These are phyloP conservation scores for Apodemus speciosus DNA, from an alignment of 2,113 vertebrate species.

Conservation along the genomic window DNA sequence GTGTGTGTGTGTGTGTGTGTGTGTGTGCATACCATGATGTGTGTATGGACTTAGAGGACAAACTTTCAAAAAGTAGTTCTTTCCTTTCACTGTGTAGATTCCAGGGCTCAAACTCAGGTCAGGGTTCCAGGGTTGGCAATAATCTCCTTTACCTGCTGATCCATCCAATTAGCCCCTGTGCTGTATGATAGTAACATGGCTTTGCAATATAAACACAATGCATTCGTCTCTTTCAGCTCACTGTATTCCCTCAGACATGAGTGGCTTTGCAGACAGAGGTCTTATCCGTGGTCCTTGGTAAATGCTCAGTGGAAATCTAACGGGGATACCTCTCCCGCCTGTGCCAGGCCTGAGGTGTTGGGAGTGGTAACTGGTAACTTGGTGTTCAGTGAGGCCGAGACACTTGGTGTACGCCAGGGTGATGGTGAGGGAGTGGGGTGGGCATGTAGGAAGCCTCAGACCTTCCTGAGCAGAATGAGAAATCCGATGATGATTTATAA, in stretches of 20 bases:
- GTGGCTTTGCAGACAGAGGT: not conserved
- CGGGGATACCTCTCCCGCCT: not conserved
- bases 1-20: not conserved
- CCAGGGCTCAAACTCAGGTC: not conserved
- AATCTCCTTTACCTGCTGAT: not conserved
- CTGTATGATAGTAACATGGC: not conserved
- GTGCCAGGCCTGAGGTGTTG: not conserved
- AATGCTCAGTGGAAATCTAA: not conserved
- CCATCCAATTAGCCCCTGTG: not conserved
- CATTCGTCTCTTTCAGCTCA: not conserved
- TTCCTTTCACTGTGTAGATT: not conserved
- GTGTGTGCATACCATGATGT: not conserved
- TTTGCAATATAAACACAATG: not conserved
- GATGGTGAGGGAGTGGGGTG: not conserved
- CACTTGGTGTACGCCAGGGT: not conserved
- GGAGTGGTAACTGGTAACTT: not conserved
- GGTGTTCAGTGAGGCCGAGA: not conserved
- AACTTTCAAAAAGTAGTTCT: not conserved
- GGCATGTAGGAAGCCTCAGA: not conserved
- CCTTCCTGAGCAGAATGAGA: slow-evolving; percentile 38
- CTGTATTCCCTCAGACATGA: not conserved
- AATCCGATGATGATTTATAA: slow-evolving; percentile 54
- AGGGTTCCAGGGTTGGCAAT: not conserved
- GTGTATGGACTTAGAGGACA: not conserved
- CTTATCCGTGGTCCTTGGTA: not conserved